Base-by-base conservation (phyloP, 2,888 invertebrate genomes). In the Hoplodrina ambigua region DNA sequence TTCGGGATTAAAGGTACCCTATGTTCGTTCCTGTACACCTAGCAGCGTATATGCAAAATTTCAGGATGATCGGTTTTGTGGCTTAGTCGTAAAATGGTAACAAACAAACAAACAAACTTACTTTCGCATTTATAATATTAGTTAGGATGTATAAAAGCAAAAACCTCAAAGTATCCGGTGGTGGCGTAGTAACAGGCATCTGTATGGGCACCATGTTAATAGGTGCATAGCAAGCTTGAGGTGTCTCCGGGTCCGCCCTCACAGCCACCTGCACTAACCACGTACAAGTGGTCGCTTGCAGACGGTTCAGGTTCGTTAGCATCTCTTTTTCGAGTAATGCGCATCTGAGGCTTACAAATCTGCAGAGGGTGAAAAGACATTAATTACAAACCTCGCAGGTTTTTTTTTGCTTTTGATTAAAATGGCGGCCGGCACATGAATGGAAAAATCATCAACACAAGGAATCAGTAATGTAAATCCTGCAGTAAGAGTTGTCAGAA, bases 241-340 rank as follows among this genome's bases (percentile, higher is more conserved):
- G 82, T 49, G 89, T 89, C 3, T 93, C 89, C 0, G 92, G 84
- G 37, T 92, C 85, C 4, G 89, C 78, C 57, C 97, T 93, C 19
- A 97, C 89, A 1, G 98, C 97, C n/a, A 99, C 97, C 90, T 99
- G 98, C 60, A 97, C 97, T 49, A 99, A 92, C 99, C 99, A 99
- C 63, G 97, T 97, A 61, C 98, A 97, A 0, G 99, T 97, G 17
- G 98, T 97, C 20, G 98, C 97, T 85, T 98, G 97, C 84, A 99
- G 97, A 72, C 97, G 97, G 78, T 98, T 96, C 77, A 98, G 92
- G 84, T 97, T 96, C 33, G 97, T 96, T 74, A 98, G 92, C 91
- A 97, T 97, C 20, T 97, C 96, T 0, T 98, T 98, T 87, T 98
- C 98, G 10, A 98, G 96, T 11, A 99, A 94, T 15, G 97, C 97